A percentile compares a stretch with the other conserved stretches of the same genome.
Conservation (phyloP, 2,113 vertebrate species). For the Crotalus helleri region DNA sequence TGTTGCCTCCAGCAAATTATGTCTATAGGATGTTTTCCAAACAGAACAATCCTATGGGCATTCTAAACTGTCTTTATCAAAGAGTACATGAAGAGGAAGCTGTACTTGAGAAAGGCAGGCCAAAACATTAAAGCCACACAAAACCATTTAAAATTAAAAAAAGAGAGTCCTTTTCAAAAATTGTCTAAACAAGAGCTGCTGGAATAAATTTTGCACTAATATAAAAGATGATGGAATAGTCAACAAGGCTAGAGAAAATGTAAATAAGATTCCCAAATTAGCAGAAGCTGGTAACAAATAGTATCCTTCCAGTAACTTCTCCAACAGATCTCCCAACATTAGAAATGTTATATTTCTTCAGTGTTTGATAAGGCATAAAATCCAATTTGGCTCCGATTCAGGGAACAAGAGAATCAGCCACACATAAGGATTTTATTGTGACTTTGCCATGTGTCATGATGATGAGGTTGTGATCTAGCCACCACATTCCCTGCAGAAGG, state of each 20-base stretch:
- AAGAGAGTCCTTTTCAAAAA: slow-evolving; percentile 45
- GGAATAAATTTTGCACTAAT: slow-evolving; percentile 40
- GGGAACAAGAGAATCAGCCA: not conserved
- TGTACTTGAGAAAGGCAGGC: slow-evolving; percentile 58
- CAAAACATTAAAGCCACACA: slow-evolving; percentile 62
- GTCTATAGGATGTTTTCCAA: slow-evolving; percentile 72
- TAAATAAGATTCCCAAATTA: slow-evolving; percentile 57
- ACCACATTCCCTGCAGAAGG: not conserved
- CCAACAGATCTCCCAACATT: slow-evolving; percentile 44
- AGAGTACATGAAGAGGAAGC: slow-evolving; percentile 53
- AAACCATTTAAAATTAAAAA: slow-evolving; percentile 50
- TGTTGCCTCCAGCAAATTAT: slow-evolving; percentile 71
- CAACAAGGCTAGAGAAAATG: slow-evolving; percentile 26
- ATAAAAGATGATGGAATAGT: slow-evolving; percentile 3
- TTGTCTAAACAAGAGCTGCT: slow-evolving; percentile 56
- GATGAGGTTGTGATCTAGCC: not conserved
- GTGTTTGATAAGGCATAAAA: slow-evolving; percentile 12
- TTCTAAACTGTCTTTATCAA: slow-evolving; percentile 65
- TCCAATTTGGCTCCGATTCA: not conserved
- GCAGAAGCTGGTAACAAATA: slow-evolving; percentile 48
- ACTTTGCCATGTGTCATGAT: not conserved
- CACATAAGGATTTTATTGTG: not conserved
- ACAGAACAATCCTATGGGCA: slow-evolving; percentile 62
- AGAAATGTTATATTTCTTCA: slow-evolving; percentile 45
- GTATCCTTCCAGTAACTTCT: slow-evolving; percentile 37